A percentile compares a stretch with the other conserved stretches of the same genome.
Conservation (phyloP, 2,888 invertebrate species). For the Lapara coniferarum region DNA sequence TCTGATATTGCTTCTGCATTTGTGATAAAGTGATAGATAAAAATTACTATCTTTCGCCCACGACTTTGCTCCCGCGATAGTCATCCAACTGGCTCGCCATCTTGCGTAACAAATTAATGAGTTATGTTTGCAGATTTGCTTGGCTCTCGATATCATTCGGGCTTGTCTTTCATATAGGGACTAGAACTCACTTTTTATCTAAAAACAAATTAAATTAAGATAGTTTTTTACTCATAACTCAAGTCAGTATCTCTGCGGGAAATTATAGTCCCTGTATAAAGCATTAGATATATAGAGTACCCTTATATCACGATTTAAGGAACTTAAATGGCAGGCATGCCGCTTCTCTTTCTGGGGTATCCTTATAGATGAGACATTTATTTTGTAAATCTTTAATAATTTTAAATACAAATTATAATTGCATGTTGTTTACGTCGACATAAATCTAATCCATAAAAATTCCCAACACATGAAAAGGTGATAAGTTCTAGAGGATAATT, state of each 20-base stretch:
- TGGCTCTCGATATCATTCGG: conserved; percentile 4
- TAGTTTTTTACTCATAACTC: not conserved
- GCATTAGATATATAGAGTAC: no score
- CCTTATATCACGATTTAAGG: no score
- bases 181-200: not conserved
- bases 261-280: no score
- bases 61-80: conserved; percentile 22
- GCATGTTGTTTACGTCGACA: not conserved
- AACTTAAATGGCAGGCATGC: no score
- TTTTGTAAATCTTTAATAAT: not conserved
- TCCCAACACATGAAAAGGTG: not conserved
- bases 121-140: conserved; percentile 6
- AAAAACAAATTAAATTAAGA: not conserved
- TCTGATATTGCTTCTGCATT: conserved; percentile 39
- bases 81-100: not conserved
- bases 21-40: conserved; percentile 36
- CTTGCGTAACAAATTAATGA: conserved; percentile 22
- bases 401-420: not conserved
- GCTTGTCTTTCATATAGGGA: not conserved
- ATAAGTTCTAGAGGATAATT: not conserved
- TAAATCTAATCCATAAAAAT: conserved; percentile 2
- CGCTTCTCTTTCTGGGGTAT: not conserved
- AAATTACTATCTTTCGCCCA: conserved; percentile 23
- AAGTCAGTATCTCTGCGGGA: not conserved
- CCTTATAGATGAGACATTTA: not conserved